Evolutionary conservation across 2,113 vertebrate species (phyloP), one percentile per base, ranked within the genome.

Genomic region (Albula goreensis): DNA sequence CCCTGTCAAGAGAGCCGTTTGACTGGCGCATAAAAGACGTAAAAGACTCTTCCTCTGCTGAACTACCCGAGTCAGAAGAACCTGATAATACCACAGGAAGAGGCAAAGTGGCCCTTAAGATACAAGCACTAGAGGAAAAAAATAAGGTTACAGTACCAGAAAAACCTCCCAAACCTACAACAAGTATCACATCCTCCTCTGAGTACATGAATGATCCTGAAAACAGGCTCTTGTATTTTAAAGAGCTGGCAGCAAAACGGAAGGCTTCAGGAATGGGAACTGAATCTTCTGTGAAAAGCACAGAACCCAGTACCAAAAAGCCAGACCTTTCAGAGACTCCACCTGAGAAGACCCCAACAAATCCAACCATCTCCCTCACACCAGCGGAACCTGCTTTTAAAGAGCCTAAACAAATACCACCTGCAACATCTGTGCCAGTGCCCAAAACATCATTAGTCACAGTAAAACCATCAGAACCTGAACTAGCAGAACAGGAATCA

Each of bases 151-250:
- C 57, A 50, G n/a, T 63, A 82, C 79, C 88, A 82, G 77, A 56
- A 50, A 83, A 90, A 48, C 25, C 81, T 70, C 51, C 80, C 13
- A 92, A 91, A 86, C 9, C 87, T 83, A 82, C 83, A 81, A 5
- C 25, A 13, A 80, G 22, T 11, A 57, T 1, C 22, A 86, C 85
- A 83, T 66, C n/a, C 12, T 52, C 89, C 77, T 83, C 82, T 15
- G 17, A 89, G 50, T 95, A 92, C 78, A 91, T 94, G 90, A 94
- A 93, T 88, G 94, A 96, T 87, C 93, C 93, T 11, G 92, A 91
- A 56, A 94, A 83, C 88, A 91, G 93, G 85, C 91, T 95, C 41
- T 91, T 93, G 86, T 95, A 95, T 89, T 95, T 96, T 81, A 92
- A 95, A 91, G 94, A 96, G 3, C 86, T 94, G 12, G 88, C 89